phyloP scores from a whole-genome alignment of 30 jellyfish, hydroid and myxozoan species.

The Chironex yamaguchii region DNA sequence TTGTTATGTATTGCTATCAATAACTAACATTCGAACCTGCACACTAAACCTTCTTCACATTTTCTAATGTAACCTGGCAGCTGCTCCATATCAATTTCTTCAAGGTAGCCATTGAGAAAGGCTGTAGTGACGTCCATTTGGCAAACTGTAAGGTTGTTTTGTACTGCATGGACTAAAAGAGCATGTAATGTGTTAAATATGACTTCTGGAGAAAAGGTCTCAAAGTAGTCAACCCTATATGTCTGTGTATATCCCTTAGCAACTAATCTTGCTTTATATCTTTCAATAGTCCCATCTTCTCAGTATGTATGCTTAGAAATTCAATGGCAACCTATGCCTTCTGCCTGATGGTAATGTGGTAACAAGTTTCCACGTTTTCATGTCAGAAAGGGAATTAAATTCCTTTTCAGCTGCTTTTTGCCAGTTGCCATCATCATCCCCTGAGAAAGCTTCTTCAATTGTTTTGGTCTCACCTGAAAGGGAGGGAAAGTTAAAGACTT shows the following conservation, averaged over 20 bases:
- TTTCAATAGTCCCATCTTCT: too few relatives aligned
- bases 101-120: slow-evolving; percentile 28
- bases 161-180: slow-evolving; percentile 17
- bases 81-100: slow-evolving; percentile 42
- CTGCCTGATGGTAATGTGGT: too few relatives aligned
- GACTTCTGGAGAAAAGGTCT: slow-evolving; percentile 26
- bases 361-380: too few relatives aligned
- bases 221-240: background rate
- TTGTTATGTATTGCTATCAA: too few relatives aligned
- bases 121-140: slow-evolving; percentile 61
- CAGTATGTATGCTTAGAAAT: too few relatives aligned
- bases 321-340: too few relatives aligned
- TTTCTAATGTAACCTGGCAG: background rate
- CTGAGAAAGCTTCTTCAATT: background rate
- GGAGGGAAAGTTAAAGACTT: background rate
- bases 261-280: too few relatives aligned
- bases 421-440: background rate
- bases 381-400: too few relatives aligned
- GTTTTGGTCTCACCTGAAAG: background rate
- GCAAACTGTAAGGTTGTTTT: background rate
- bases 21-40: background rate
- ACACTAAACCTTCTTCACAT: slow-evolving; percentile 7
- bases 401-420: too few relatives aligned
- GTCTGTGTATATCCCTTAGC: background rate
- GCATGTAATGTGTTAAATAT: slow-evolving; percentile 19